Conservation (phyloP, 2,888 invertebrate genomes). For the Bibio marci region DNA sequence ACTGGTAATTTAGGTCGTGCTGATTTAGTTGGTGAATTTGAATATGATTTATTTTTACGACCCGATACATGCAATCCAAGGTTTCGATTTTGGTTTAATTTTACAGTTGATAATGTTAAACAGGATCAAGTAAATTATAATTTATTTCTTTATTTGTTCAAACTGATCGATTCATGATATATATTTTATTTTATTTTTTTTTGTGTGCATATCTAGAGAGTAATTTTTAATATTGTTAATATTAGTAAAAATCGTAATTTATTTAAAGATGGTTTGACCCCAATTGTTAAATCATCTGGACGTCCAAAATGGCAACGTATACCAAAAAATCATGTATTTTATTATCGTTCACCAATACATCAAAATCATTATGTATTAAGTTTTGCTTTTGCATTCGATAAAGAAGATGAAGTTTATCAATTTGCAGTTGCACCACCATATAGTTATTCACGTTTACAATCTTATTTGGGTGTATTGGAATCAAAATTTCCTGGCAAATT, state of each 20-base stretch:
- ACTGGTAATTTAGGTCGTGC: slow-evolving; percentile 94
- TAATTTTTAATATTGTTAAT: slow-evolving; percentile 94
- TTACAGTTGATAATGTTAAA: slow-evolving; percentile 89
- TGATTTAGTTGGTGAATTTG: slow-evolving; percentile 81
- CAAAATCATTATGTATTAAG: slow-evolving; percentile 83
- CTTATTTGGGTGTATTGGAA: slow-evolving; percentile 61
- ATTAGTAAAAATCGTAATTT: slow-evolving; percentile 82
- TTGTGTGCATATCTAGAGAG: slow-evolving; percentile 35
- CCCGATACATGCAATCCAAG: slow-evolving; percentile 94
- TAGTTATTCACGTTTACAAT: slow-evolving; percentile 81
- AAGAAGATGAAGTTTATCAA: slow-evolving; percentile 88
- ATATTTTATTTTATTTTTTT: too few species aligned
- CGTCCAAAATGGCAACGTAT: slow-evolving; percentile 81
- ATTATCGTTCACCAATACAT: slow-evolving; percentile 79
- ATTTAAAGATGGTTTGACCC: slow-evolving; percentile 81
- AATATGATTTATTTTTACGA: slow-evolving; percentile 89
- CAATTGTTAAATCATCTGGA: slow-evolving; percentile 80
- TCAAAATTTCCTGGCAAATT: slow-evolving; percentile 40
- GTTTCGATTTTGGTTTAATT: slow-evolving; percentile 93
- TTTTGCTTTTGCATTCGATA: slow-evolving; percentile 87
- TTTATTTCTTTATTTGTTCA: neutral
- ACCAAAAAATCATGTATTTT: slow-evolving; percentile 70
- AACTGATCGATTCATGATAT: neutral
- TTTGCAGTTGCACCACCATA: slow-evolving; percentile 90
- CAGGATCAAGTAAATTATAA: slow-evolving; percentile 47